Conservation (phyloP, 1,140 invertebrate genomes). For the Aphelinus certus region DNA sequence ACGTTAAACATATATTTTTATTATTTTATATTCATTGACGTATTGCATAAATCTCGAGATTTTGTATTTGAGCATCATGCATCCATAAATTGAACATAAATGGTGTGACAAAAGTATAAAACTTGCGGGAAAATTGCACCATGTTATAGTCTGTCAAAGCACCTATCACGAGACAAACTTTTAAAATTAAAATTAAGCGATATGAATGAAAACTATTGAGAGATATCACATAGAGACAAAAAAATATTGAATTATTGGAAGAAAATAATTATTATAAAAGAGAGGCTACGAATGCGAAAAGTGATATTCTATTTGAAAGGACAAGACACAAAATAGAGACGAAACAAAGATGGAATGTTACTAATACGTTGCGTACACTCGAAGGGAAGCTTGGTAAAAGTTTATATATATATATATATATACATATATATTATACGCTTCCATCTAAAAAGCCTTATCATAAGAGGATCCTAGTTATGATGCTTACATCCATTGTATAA, state of each 20-base stretch:
- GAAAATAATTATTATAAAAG: neutral
- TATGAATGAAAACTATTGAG: slow-evolving; percentile 29
- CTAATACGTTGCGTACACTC: slow-evolving; percentile 1
- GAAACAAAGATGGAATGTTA: neutral
- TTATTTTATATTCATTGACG: slow-evolving; percentile 9
- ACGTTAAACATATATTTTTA: neutral
- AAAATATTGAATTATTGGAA: slow-evolving; percentile 17
- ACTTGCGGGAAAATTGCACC: slow-evolving; percentile 18
- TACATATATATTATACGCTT: slow-evolving; percentile 49
- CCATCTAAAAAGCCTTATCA: slow-evolving; percentile 56
- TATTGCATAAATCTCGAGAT: neutral
- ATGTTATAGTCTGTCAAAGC: slow-evolving; percentile 33
- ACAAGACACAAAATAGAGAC: neutral
- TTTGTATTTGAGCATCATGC: slow-evolving; percentile 5
- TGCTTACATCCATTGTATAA: slow-evolving; percentile 47
- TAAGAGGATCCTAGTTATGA: slow-evolving; percentile 48
- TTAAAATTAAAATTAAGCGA: slow-evolving; percentile 12
- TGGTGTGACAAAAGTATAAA: slow-evolving; percentile 18
- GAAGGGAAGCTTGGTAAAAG: slow-evolving; percentile 25
- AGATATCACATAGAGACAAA: slow-evolving; percentile 12
- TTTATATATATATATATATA: neutral
- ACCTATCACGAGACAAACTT: slow-evolving; percentile 32
- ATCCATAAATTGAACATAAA: slow-evolving; percentile 20
- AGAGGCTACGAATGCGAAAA: slow-evolving; percentile 9
- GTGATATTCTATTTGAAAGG: neutral